Evolutionary conservation across 53 echinoderm and acorn worm genomes (phyloP), one percentile per base, ranked within the genome.

Genomic region (Stichopus horrens): DNA sequence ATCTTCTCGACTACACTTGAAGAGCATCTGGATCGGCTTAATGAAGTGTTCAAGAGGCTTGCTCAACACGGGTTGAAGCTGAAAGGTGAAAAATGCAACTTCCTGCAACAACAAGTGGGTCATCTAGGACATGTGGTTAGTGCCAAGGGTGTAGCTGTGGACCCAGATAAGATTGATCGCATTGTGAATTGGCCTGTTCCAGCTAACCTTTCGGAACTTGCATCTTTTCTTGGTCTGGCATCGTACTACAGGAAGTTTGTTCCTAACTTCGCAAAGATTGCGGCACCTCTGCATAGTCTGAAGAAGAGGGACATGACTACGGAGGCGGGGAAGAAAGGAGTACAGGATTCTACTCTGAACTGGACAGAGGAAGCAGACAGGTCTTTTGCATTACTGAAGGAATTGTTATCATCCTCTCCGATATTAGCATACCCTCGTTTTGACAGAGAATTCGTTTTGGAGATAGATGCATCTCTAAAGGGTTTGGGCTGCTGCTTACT

Each of bases 241-340:
- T 93, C 93, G 11, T 93, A 93, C 55, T 93, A 93, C 56, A 82
- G 93, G 66, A 75, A 86, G n/a, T 93, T 93, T 73, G 68, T 88
- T 8, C 73, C 76, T 21, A 87, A 73, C 14, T 93, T 93, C 86
- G 85, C 88, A 10, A 55, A 68, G 13, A 86, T 90, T 10, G 93
- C 90, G 7, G 87, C 87, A 11, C 90, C 92, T 4, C 83, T 90
- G 21, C 90, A 90, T 78, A 11, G 13, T 51, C 55, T 93, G 58
- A 57, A 54, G 16, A 10, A 7, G 8, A 57, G 54, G 52, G 55
- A 52, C 13, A 14, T 20, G 9, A 59, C 21, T 22, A 37, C 60
- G 7, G 7, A 16, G 21, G 83, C 83, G 23, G 83, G 83, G 83
- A 83, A 22, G n/a, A 11, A 7, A 14, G 16, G 8, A n/a, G 23